Conservation (phyloP, 2,797 vertebrate genomes). For the Natrix natrix region DNA sequence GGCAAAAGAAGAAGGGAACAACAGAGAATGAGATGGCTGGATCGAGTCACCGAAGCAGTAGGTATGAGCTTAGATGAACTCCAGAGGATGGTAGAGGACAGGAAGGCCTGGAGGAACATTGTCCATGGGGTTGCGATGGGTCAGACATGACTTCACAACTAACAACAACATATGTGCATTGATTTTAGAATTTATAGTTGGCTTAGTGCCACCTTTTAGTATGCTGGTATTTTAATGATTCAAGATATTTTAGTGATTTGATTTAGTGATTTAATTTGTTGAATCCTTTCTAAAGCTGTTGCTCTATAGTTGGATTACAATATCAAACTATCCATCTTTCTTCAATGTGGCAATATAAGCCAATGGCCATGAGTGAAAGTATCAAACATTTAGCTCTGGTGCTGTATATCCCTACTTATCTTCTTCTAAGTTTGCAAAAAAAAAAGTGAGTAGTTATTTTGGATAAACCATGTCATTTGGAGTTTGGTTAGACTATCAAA, state of each 20-base stretch:
- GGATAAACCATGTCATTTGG: not conserved
- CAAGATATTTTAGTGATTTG: not conserved
- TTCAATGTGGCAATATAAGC: not conserved
- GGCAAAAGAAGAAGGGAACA: too few relatives aligned
- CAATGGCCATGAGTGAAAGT: not conserved
- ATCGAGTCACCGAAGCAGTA: too few relatives aligned
- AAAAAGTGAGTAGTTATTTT: not conserved
- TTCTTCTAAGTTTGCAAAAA: not conserved
- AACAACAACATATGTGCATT: not conserved
- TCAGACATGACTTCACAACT: too few relatives aligned
- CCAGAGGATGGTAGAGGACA: too few relatives aligned
- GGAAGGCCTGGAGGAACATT: too few relatives aligned
- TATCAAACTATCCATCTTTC: not conserved
- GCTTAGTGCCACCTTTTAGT: not conserved
- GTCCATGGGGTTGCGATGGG: too few relatives aligned
- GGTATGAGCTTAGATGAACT: too few relatives aligned
- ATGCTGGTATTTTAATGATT: not conserved
- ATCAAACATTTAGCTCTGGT: not conserved
- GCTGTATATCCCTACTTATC: not conserved
- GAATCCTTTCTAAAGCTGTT: constrained; percentile 16
- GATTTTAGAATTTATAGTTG: constrained; percentile 14
- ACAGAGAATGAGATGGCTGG: too few relatives aligned
- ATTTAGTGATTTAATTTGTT: constrained; percentile 2
- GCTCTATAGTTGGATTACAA: not conserved
- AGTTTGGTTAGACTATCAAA: not conserved